phyloP scores from a whole-genome alignment of 2,888 invertebrate genomes.

The Zhengitettix transpicula region DNA sequence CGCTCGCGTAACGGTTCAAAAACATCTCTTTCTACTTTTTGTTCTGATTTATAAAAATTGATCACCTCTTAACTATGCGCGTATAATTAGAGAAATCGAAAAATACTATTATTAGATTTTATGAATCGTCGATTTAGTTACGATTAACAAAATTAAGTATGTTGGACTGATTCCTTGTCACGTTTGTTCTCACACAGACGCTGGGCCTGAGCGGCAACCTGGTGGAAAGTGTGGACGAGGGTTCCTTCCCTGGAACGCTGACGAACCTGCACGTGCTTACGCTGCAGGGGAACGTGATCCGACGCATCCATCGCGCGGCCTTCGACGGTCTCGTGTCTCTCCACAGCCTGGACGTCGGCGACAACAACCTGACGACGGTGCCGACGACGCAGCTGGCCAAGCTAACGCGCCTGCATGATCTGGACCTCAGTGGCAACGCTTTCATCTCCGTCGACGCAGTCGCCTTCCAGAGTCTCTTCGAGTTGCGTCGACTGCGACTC shows the following conservation, averaged over 20 bases:
- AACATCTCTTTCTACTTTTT: no score
- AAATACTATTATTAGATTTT: no score
- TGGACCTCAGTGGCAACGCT: constrained; percentile 65
- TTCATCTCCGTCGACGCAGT: constrained; percentile 56
- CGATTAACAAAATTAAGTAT: no score
- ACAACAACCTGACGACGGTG: constrained; percentile 61
- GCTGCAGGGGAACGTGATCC: constrained; percentile 60
- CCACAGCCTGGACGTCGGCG: constrained; percentile 51
- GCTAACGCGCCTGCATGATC: constrained; percentile 43
- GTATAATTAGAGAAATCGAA: no score
- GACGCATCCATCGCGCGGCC: constrained; percentile 49
- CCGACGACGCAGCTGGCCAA: constrained; percentile 19
- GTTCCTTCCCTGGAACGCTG: constrained; percentile 36
- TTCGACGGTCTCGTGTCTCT: constrained; percentile 59
- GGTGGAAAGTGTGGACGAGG: constrained; percentile 51
- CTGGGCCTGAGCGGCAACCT: constrained; percentile 67
- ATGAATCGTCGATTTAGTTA: no score
- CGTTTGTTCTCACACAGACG: constrained; percentile 20
- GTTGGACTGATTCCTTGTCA: no score
- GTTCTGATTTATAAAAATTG: no score
- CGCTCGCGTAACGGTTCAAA: no score
- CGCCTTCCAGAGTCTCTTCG: constrained; percentile 70
- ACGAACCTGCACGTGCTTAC: constrained; percentile 36
- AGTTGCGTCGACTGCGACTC: constrained; percentile 56
- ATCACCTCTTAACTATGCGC: no score